phyloP scores from a whole-genome alignment of 2,797 vertebrate genomes.

The Gymnothorax javanicus region DNA sequence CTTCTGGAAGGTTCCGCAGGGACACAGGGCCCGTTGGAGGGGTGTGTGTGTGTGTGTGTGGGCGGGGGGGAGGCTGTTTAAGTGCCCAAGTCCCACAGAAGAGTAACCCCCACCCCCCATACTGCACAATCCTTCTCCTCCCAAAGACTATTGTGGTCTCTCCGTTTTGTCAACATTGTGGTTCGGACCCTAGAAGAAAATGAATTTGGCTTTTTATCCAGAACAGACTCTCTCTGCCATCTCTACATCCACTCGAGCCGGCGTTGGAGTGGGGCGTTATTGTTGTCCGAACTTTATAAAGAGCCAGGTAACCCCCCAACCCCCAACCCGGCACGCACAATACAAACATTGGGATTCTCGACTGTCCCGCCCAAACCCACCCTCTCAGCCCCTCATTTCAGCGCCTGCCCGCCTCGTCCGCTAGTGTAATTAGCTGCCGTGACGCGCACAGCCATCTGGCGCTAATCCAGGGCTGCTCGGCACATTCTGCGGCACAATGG shows the following conservation, averaged over 20 bases:
- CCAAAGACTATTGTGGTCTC: not conserved
- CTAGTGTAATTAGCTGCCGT: slow-evolving; percentile 14
- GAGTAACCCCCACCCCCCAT: slow-evolving; percentile 58
- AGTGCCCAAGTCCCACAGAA: slow-evolving; percentile 52
- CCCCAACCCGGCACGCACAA: slow-evolving; percentile 32
- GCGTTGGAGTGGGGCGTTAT: slow-evolving; percentile 57
- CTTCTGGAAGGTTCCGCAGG: slow-evolving; percentile 60
- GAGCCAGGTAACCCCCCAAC: slow-evolving; percentile 28
- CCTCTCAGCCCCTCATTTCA: not conserved
- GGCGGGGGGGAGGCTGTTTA: slow-evolving; percentile 65
- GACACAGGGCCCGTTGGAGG: slow-evolving; percentile 34
- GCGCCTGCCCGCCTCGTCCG: too few relatives aligned
- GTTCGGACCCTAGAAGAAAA: slow-evolving; percentile 74
- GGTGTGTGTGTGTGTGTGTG: slow-evolving; percentile 9
- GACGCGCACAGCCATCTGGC: not conserved
- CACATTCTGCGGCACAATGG: not conserved
- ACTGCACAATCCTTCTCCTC: not conserved
- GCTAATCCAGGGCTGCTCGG: not conserved
- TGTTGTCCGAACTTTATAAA: not conserved
- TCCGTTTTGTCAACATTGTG: slow-evolving; percentile 72
- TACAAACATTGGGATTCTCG: not conserved
- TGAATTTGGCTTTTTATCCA: slow-evolving; percentile 71
- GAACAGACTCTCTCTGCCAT: slow-evolving; percentile 70
- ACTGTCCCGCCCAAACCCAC: not conserved
- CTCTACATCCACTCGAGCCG: slow-evolving; percentile 64